Conservation (phyloP, 2,888 invertebrate species). For the Sicus ferrugineus region DNA sequence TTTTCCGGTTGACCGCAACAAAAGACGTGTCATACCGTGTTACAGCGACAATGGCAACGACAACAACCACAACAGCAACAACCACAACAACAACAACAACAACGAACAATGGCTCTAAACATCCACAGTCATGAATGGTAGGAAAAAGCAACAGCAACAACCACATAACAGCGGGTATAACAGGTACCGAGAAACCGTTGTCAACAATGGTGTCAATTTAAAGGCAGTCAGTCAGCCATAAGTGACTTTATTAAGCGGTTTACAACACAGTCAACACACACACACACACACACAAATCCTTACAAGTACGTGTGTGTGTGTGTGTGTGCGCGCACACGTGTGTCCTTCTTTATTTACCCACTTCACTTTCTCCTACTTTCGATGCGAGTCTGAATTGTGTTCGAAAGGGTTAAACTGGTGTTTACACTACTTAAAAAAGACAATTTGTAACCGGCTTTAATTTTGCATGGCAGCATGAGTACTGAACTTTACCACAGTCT, state of each 20-base stretch:
- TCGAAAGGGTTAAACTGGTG: slow-evolving; percentile 10
- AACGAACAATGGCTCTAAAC: slow-evolving; percentile 32
- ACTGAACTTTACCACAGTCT: too few relatives aligned
- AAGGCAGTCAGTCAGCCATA: slow-evolving; percentile 30
- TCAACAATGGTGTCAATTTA: slow-evolving; percentile 33
- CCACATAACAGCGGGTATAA: slow-evolving; percentile 1
- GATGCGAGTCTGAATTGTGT: neutral
- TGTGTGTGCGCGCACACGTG: neutral
- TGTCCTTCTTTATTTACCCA: neutral
- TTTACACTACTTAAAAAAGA: neutral
- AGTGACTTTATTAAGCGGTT: slow-evolving; percentile 34
- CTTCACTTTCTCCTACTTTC: too few relatives aligned
- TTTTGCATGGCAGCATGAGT: slow-evolving; percentile 1
- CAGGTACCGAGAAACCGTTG: slow-evolving; percentile 26
- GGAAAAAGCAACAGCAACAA: slow-evolving; percentile 2
- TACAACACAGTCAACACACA: slow-evolving; percentile 8
- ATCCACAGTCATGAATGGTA: slow-evolving; percentile 19
- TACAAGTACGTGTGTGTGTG: neutral
- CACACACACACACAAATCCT: neutral
- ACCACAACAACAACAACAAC: slow-evolving; percentile 1
- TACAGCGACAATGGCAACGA: slow-evolving; percentile 43
- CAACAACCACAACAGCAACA: slow-evolving; percentile 25
- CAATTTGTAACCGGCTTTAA: neutral
- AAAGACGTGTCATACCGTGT: slow-evolving; percentile 61
- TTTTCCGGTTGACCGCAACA: slow-evolving; percentile 63